Evolutionary conservation across 2,113 vertebrate genomes (phyloP).

Genomic region (Clarias macrocephalus): DNA sequence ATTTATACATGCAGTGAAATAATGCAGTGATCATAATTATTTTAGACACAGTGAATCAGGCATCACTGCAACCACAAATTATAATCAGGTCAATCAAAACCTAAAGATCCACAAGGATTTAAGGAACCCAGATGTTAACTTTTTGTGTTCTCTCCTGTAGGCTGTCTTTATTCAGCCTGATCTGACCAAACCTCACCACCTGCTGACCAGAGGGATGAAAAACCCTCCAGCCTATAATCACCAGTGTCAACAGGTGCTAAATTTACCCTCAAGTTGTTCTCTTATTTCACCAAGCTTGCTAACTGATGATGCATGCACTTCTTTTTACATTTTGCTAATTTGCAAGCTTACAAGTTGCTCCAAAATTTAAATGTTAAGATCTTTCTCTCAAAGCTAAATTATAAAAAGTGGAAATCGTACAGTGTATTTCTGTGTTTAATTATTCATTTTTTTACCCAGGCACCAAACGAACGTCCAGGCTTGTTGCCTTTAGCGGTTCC

Average conservation of each 20-base stretch:
- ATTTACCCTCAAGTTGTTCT: neutral
- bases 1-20: too few relatives aligned
- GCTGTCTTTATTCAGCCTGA: conserved; percentile 50
- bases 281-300: neutral
- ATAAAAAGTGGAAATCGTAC: neutral
- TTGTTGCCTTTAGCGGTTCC: conserved; percentile 58
- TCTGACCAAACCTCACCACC: conserved; percentile 42
- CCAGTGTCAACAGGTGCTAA: conserved; percentile 43
- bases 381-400: neutral
- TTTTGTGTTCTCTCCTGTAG: conserved; percentile 43
- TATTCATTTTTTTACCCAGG: conserved; percentile 50
- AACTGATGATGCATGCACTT: neutral
- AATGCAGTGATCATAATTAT: neutral
- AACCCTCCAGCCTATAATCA: conserved; percentile 61
- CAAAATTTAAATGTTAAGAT: neutral
- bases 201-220: conserved; percentile 53
- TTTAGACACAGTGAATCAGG: neutral
- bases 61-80: too few relatives aligned
- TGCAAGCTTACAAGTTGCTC: neutral
- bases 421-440: neutral
- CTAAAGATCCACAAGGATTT: neutral
- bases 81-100: neutral
- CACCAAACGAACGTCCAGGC: conserved; percentile 52
- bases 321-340: neutral
- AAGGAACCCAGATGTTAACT: neutral